These are phyloP conservation scores for Echiichthys vipera DNA, from an alignment of 2,797 vertebrate genomes.

Conservation along the genomic window DNA sequence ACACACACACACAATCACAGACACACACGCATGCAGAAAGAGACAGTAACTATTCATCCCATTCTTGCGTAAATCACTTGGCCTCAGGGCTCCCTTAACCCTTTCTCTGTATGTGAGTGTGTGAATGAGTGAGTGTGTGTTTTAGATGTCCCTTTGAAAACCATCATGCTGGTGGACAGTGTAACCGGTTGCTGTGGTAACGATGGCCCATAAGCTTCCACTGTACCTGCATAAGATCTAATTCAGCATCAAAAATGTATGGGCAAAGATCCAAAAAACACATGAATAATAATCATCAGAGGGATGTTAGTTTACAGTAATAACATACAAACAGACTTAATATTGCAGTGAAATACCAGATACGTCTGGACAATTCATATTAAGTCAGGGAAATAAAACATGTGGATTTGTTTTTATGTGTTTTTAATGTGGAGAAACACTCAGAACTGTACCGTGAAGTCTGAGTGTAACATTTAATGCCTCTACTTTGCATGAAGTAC, in stretches of 20 bases:
- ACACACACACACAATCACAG: conserved; percentile 43
- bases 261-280: conserved; percentile 22
- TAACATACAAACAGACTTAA: not conserved
- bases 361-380: not conserved
- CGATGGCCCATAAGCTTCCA: conserved; percentile 38
- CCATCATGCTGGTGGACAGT: conserved; percentile 73
- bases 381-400: not conserved
- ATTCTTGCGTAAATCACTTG: conserved; percentile 84
- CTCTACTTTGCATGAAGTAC: not conserved
- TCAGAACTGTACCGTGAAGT: not conserved
- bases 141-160: conserved; percentile 74
- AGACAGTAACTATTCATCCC: conserved; percentile 73
- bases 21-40: conserved; percentile 60
- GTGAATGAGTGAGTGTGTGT: conserved; percentile 30
- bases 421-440: not conserved
- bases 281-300: conserved; percentile 2
- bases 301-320: not conserved
- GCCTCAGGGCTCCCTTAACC: conserved; percentile 85
- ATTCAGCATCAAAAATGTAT: conserved; percentile 28
- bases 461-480: not conserved
- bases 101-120: conserved; percentile 62
- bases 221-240: conserved; percentile 33
- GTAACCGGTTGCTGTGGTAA: conserved; percentile 51
- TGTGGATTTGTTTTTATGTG: too few relatives aligned
- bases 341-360: not conserved